phyloP scores from a whole-genome alignment of 2,888 invertebrate genomes.

The Sylvicola fuscatus region DNA sequence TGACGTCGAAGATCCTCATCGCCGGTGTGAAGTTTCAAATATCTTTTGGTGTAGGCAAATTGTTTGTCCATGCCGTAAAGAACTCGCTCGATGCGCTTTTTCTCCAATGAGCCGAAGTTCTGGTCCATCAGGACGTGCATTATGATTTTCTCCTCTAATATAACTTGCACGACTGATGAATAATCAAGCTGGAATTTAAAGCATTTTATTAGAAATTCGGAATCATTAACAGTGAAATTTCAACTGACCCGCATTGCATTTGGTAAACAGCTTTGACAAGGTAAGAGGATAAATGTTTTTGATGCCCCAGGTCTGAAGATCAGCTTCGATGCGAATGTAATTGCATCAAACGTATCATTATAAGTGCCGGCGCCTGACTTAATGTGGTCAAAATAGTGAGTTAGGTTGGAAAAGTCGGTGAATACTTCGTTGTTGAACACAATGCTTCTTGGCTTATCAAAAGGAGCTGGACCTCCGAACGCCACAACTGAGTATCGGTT shows the following conservation, averaged over 20 bases:
- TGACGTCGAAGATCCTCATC: conserved; percentile 51
- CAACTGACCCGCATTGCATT: conserved; percentile 40
- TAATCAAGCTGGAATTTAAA: conserved; percentile 45
- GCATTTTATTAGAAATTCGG: no score
- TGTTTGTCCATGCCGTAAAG: conserved; percentile 61
- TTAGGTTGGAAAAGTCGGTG: conserved; percentile 37
- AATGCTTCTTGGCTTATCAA: conserved; percentile 48
- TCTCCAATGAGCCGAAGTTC: conserved; percentile 49
- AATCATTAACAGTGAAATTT: neutral
- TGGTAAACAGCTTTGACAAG: conserved; percentile 55
- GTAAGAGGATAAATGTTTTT: conserved; percentile 59
- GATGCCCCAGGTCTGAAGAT: conserved; percentile 69
- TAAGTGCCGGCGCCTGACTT: conserved; percentile 34
- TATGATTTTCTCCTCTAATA: conserved; percentile 60
- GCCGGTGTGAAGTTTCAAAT: conserved; percentile 43
- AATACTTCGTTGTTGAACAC: conserved; percentile 50
- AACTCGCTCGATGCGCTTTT: conserved; percentile 46
- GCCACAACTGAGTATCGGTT: conserved; percentile 66
- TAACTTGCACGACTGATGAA: conserved; percentile 57
- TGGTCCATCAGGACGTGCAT: conserved; percentile 69
- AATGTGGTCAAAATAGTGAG: conserved; percentile 46
- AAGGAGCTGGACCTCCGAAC: conserved; percentile 63
- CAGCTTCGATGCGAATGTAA: conserved; percentile 48
- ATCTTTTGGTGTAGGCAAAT: conserved; percentile 61
- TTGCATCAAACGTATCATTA: conserved; percentile 54